A percentile compares a stretch with the other conserved stretches of the same genome.
phyloP scores from a whole-genome alignment of 1,140 invertebrate species.

The Rhagoletis pomonella region DNA sequence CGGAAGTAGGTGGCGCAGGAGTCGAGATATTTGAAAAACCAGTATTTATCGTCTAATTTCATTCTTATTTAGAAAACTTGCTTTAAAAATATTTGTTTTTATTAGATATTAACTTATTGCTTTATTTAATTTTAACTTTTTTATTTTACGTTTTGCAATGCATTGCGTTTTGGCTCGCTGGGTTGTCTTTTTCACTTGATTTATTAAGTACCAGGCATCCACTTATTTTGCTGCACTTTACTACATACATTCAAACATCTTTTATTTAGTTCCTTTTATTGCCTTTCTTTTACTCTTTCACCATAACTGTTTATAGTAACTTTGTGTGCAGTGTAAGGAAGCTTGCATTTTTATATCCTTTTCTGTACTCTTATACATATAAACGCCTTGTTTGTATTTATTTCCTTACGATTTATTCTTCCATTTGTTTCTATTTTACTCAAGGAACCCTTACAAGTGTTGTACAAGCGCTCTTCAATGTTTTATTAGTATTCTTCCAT shows the following conservation, averaged over 20 bases:
- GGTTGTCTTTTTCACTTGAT: background rate
- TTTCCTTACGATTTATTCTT: background rate
- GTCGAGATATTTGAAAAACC: too few relatives aligned
- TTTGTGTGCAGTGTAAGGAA: background rate
- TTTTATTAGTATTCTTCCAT: slow-evolving; percentile 39
- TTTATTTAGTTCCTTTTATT: too few relatives aligned
- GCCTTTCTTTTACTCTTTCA: background rate
- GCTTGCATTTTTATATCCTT: background rate
- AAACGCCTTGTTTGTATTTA: too few relatives aligned
- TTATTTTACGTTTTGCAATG: too few relatives aligned
- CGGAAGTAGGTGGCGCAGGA: too few relatives aligned
- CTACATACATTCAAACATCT: too few relatives aligned
- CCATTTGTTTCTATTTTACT: background rate
- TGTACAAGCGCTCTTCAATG: slow-evolving; percentile 25
- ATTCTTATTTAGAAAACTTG: too few relatives aligned
- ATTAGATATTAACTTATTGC: background rate
- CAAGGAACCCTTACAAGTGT: slow-evolving; percentile 15
- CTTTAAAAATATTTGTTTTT: too few relatives aligned
- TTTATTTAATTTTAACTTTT: background rate
- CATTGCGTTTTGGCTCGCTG: too few relatives aligned
- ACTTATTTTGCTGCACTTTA: too few relatives aligned
- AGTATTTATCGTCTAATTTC: too few relatives aligned
- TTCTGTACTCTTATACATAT: background rate
- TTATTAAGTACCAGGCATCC: too few relatives aligned
- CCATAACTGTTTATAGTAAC: background rate